A percentile compares a stretch with the other conserved stretches of the same genome.
Evolutionary conservation across 2,113 vertebrate genomes (phyloP).

Genomic region (Lontra canadensis): DNA sequence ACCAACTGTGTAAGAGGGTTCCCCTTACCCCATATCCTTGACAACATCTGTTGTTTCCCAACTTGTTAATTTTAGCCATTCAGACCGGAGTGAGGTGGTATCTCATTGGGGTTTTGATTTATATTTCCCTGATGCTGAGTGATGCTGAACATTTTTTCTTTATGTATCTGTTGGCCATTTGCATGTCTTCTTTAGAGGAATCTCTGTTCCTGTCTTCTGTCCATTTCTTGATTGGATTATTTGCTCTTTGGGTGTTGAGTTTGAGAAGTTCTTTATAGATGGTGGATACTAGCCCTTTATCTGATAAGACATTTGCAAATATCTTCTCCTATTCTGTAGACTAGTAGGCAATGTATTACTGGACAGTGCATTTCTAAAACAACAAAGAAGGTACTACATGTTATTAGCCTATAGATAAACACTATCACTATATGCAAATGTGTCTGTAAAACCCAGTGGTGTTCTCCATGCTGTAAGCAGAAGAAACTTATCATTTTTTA

Average conservation of each 20-base stretch:
- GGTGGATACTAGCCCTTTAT: not conserved
- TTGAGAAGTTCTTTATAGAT: not conserved
- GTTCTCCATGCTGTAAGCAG: not conserved
- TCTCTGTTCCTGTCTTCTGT: not conserved
- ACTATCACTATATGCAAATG: not conserved
- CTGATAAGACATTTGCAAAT: not conserved
- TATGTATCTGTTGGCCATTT: too few species aligned
- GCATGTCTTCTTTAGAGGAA: not conserved
- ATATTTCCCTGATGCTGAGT: too few species aligned
- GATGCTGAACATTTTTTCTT: too few species aligned
- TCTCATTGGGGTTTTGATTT: too few species aligned
- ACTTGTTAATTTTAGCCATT: not conserved
- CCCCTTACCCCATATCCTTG: not conserved
- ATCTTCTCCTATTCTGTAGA: not conserved
- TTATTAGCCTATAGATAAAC: not conserved
- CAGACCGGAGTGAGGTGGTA: too few species aligned
- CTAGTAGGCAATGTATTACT: too few species aligned
- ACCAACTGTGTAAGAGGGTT: not conserved
- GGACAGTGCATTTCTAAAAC: not conserved
- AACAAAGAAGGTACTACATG: not conserved
- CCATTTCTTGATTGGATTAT: not conserved
- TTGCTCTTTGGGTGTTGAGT: not conserved
- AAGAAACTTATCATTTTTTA: not conserved
- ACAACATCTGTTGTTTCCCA: not conserved
- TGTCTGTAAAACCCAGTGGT: not conserved